Conservation (phyloP, 2,113 vertebrate species). For the Felis catus region DNA sequence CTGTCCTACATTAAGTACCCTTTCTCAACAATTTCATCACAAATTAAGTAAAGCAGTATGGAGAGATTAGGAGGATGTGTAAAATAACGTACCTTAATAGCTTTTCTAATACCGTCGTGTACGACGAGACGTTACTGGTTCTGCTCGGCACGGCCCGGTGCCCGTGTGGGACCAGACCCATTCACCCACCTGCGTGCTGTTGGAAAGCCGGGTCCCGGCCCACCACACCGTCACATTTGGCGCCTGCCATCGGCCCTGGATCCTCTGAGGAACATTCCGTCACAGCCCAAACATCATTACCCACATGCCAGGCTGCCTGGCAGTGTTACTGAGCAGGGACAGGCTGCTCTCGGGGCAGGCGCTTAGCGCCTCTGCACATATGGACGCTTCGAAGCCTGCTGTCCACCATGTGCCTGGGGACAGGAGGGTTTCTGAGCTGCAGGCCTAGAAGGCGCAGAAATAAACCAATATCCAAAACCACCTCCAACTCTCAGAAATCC, state of each 20-base stretch:
- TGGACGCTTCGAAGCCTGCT: neutral
- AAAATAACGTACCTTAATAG: constrained; percentile 88
- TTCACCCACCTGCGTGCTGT: neutral
- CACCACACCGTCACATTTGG: accelerated
- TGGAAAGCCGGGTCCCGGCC: neutral
- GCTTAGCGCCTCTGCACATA: neutral
- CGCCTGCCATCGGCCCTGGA: neutral
- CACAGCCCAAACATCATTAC: neutral
- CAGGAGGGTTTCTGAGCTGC: neutral
- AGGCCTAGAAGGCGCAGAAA: neutral
- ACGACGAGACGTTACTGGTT: constrained; percentile 78
- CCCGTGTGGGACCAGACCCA: neutral
- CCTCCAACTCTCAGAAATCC: neutral
- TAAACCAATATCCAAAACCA: neutral
- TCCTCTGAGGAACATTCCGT: neutral
- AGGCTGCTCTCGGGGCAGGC: neutral
- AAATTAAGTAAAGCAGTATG: constrained; percentile 90
- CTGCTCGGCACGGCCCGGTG: neutral
- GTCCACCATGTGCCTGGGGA: neutral
- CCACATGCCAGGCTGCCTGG: neutral
- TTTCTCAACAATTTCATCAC: constrained; percentile 91
- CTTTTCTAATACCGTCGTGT: constrained; percentile 80
- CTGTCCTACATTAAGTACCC: constrained; percentile 93
- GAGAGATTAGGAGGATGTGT: constrained; percentile 88
- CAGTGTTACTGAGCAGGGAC: neutral